Base-by-base conservation (phyloP, 1,140 invertebrate species). In the Cepaea nemoralis region DNA sequence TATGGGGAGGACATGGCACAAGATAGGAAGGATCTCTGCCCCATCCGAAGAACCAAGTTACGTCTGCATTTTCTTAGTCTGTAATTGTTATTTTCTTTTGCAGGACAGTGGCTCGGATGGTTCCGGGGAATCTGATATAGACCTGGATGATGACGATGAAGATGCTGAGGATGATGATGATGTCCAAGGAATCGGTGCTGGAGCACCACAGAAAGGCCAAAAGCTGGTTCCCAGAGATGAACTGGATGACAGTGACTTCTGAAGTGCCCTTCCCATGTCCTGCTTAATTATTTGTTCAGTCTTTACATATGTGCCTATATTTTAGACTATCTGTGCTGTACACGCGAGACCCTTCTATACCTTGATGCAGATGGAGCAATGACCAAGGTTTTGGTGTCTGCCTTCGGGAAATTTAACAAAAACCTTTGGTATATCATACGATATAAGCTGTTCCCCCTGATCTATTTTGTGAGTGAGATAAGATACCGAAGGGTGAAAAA, bases 191-290 rank as follows among this genome's bases (percentile, higher is more conserved):
- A 78, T 87, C 70, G 84, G 77, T 45, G 77, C 70, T 14, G 50
- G 67, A 45, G 48, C 83, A 0, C 82, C 81, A 27, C 74, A 81
- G 16, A 83, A 83, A 73, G 82, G 81, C 22, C 76, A 85, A 71
- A 79, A 84, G 67, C 83, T 85, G 39, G 83, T 76, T 55, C 82
- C 81, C 70, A 82, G 42, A 59, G 81, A 78, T 59, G 88, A 87
- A 35, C 73, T 85, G n/a, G 85, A 88, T 70, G 89, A 90, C 73
- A 90, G 88, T 85, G 89, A 89, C 78, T 90, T 90, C 50, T 90
- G n/a, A 24, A 5, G 50, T 45, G 6, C 16, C 16, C 45, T 59
- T 22, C 50, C n/a, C 19, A 5, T 2, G 16, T 55, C 22, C 22
- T 22, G n/a, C 50, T 55, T 55, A 55, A 45, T 55, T 55, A 22